phyloP scores from a whole-genome alignment of 2,113 vertebrate genomes.

The Ciconia maguari region DNA sequence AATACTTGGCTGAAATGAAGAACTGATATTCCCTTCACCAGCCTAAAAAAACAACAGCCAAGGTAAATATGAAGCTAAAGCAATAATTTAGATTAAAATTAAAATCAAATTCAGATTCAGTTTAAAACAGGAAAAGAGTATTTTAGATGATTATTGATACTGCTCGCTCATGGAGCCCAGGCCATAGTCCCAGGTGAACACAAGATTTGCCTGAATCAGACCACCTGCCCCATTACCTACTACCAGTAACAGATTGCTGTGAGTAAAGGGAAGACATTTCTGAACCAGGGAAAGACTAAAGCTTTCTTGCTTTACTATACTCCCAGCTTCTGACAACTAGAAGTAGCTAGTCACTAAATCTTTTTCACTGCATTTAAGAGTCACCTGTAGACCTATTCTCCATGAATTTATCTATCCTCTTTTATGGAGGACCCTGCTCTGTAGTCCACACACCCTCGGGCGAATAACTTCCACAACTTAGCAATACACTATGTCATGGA shows the following conservation, averaged over 20 bases:
- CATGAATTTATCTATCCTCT: not conserved
- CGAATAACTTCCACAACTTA: not conserved
- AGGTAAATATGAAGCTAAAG: not conserved
- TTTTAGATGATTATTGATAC: not conserved
- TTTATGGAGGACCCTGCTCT: not conserved
- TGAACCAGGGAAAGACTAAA: not conserved
- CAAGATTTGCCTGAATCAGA: not conserved
- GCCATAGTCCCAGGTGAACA: not conserved
- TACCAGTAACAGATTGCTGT: not conserved
- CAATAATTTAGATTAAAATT: not conserved
- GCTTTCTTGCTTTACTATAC: not conserved
- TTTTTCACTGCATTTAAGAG: not conserved
- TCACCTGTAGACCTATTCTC: not conserved
- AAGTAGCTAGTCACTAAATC: not conserved
- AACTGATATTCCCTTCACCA: not conserved
- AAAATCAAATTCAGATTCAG: not conserved
- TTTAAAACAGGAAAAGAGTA: not conserved
- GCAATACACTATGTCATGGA: not conserved
- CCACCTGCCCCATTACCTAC: not conserved
- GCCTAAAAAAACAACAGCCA: not conserved
- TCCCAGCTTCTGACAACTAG: not conserved
- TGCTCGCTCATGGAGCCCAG: not conserved
- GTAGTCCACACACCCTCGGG: fast-evolving
- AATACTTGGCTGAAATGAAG: not conserved
- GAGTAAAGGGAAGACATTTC: not conserved